Evolutionary conservation across 2,797 vertebrate genomes (phyloP).

Genomic region (Amazona ochrocephala): DNA sequence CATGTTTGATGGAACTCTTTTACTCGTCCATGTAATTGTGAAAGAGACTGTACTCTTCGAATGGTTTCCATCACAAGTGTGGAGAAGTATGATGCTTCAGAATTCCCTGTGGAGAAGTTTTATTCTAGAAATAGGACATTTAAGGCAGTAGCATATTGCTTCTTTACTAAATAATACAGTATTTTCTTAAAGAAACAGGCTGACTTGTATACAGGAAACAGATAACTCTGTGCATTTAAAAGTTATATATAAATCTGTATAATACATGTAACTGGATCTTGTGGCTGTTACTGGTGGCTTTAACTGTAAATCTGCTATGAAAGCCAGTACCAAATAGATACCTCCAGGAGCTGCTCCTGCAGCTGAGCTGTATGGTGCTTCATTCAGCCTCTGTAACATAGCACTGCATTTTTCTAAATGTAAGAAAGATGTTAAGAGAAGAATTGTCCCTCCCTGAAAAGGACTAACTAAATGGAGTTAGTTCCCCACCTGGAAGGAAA

Average conservation of each 20-base stretch:
- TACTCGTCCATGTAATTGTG: background rate
- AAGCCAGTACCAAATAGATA: background rate
- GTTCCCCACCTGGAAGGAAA: background rate
- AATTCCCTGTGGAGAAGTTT: background rate
- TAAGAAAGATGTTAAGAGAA: background rate
- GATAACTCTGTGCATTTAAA: background rate
- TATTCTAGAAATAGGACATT: background rate
- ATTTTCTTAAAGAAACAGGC: background rate
- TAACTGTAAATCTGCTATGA: background rate
- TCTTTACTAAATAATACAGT: background rate
- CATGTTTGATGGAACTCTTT: background rate
- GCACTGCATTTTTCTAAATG: background rate
- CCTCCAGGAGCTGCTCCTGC: fast-evolving
- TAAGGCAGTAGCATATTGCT: background rate
- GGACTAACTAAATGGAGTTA: background rate
- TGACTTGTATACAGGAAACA: background rate
- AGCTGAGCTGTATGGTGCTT: background rate
- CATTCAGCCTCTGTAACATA: background rate
- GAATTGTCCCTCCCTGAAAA: background rate
- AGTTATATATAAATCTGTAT: background rate
- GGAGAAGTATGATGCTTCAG: background rate
- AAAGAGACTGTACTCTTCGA: background rate
- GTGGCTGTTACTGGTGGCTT: background rate
- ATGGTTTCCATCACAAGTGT: background rate
- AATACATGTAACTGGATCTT: background rate